phyloP scores from a whole-genome alignment of 2,113 vertebrate species.

The Gymnobelideus leadbeateri region DNA sequence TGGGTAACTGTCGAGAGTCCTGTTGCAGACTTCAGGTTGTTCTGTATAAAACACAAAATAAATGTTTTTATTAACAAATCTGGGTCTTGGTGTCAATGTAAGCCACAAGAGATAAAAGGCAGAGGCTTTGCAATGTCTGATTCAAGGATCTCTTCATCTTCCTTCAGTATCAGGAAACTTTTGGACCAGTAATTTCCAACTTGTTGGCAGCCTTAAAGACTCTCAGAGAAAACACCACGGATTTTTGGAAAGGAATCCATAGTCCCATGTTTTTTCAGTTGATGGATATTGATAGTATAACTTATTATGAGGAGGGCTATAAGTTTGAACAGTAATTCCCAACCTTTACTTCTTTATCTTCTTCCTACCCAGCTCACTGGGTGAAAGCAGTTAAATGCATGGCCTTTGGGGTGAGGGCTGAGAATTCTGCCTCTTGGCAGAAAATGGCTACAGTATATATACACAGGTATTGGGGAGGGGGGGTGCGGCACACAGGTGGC shows the following conservation, averaged over 20 bases:
- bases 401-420: not conserved
- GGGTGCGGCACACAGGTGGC: too few relatives aligned
- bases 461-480: too few relatives aligned
- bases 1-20: constrained; percentile 73
- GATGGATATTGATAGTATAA: not conserved
- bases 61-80: constrained; percentile 86
- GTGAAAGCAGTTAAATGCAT: constrained; percentile 46
- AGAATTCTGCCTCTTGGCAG: constrained; percentile 10
- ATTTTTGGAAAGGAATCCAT: not conserved
- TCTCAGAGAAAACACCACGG: not conserved
- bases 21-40: constrained; percentile 83
- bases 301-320: not conserved
- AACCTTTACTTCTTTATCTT: constrained; percentile 17
- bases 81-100: constrained; percentile 66
- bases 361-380: constrained; percentile 20
- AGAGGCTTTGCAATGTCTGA: not conserved
- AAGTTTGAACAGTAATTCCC: not conserved
- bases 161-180: constrained; percentile 38
- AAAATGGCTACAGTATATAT: constrained; percentile 15
- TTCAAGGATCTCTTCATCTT: not conserved
- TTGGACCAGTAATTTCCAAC: not conserved
- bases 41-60: constrained; percentile 91
- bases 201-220: not conserved
- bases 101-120: constrained; percentile 39
- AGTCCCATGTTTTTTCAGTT: not conserved